Base-by-base conservation (phyloP, 2,888 invertebrate species). In the Papilio gigon region DNA sequence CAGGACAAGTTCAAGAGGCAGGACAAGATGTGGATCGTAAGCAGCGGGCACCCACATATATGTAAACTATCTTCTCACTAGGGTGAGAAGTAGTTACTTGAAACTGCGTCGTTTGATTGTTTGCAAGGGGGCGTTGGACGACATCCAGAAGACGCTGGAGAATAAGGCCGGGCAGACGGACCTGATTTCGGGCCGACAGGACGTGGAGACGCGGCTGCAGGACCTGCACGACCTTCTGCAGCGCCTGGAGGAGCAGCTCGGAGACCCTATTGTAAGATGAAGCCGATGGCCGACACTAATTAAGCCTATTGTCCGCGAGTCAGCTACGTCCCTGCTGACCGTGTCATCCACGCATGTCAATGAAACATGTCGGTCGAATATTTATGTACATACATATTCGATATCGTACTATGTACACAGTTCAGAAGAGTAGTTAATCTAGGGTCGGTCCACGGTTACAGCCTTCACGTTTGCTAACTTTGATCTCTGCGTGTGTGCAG, bases 1-100 rank as follows among this genome's bases (percentile, higher is more conserved):
- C 80, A 89, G 72, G 82, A 85, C 0, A 87, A 88, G 80, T 90
- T 91, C 73, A 59, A 68, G 4, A 78, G 72, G 8, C 89, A 89
- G 78, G 87, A 89, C 4, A 25, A 42, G 0, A 79, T 81, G 3
- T 91, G 90, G 90, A 78, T 81, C 83, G 90, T 89, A 11, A 71
- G 73, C 17, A 71, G 73, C 17, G 1, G 8, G 22, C 14, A 12
- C 20, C 62, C 27, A 58, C 5, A 33, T 42, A 1, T 42, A 42
- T 17, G 6, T 8, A 42, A 42, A 42, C 2, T 8, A 17, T 42
- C 5, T 20, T 27, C 8, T n/a, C 20, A 33, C 17, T 47, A 47
- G 65, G 20, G 12, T 50, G 30, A 35, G 14, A 22, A 11, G 20
- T 8, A 40, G 6, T 50, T n/a, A n/a, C n/a, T 2, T n/a, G 53